phyloP scores from a whole-genome alignment of 2,888 invertebrate species.

The Euclidia mi region DNA sequence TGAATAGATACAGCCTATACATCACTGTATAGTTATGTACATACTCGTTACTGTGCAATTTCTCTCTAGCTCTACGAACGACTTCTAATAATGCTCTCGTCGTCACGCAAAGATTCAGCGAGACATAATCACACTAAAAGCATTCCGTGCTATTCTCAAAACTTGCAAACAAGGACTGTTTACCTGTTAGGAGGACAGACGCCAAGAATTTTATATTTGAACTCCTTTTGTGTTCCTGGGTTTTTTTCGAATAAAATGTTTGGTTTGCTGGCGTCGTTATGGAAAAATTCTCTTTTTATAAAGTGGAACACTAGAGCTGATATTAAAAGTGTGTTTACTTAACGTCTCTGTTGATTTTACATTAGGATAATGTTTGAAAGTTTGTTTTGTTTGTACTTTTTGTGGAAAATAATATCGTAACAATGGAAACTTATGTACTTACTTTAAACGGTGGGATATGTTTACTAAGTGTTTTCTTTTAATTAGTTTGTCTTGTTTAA shows the following conservation, averaged over 20 bases:
- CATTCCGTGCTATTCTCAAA: slow-evolving; percentile 69
- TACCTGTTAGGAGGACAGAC: slow-evolving; percentile 42
- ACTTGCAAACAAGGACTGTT: slow-evolving; percentile 52
- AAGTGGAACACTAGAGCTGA: slow-evolving; percentile 2
- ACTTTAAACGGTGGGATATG: not conserved
- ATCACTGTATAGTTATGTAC: slow-evolving; percentile 48
- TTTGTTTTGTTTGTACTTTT: not conserved
- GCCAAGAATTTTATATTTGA: slow-evolving; percentile 9
- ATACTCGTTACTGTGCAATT: slow-evolving; percentile 70
- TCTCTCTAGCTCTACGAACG: slow-evolving; percentile 65
- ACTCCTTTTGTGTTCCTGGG: slow-evolving; percentile 21
- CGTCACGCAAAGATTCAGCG: slow-evolving; percentile 75
- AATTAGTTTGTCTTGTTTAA: too few relatives aligned
- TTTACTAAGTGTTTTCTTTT: too few relatives aligned
- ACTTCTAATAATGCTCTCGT: slow-evolving; percentile 75
- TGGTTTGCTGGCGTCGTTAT: not conserved
- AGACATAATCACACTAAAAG: slow-evolving; percentile 86
- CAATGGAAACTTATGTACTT: not conserved
- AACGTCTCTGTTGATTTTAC: not conserved
- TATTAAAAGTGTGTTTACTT: not conserved
- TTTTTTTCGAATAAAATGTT: slow-evolving; percentile 3
- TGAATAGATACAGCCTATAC: slow-evolving; percentile 53
- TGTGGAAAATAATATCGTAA: not conserved
- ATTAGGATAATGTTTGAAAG: not conserved
- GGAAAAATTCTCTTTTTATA: not conserved